These are phyloP conservation scores for Lasioglossum marginatum DNA, from an alignment of 2,888 invertebrate species.

Conservation along the genomic window DNA sequence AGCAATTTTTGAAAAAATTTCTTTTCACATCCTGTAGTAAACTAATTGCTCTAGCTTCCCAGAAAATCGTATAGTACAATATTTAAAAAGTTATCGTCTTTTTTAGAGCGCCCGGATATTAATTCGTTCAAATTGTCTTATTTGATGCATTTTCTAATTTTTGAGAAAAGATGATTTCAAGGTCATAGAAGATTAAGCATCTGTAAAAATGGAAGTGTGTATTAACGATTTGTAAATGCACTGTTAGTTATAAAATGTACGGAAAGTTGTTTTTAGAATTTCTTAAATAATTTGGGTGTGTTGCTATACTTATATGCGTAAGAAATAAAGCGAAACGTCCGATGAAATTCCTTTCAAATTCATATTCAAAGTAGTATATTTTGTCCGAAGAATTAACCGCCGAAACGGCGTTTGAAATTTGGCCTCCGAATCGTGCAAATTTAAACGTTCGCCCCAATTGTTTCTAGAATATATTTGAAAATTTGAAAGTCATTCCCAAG, in stretches of 20 bases:
- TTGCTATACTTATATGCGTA: background rate
- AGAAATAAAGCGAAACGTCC: background rate
- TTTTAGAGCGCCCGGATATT: no score
- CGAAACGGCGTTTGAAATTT: background rate
- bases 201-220: background rate
- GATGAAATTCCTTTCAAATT: background rate
- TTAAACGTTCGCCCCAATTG: background rate
- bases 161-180: background rate
- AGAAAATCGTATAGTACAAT: no score
- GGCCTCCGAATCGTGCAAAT: background rate
- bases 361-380: background rate
- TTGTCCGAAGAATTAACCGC: background rate
- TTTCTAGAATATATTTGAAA: constrained; percentile 58
- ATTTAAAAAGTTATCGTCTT: no score
- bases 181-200: background rate
- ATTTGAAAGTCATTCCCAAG: constrained; percentile 71
- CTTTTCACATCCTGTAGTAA: no score
- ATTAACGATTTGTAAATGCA: background rate
- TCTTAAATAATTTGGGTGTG: background rate
- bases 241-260: background rate
- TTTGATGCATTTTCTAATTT: background rate
- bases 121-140: background rate
- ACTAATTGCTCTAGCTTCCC: no score
- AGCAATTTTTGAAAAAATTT: no score
- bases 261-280: background rate